Evolutionary conservation across 2,888 invertebrate species (phyloP).

Genomic region (Standfussiana lucernea): DNA sequence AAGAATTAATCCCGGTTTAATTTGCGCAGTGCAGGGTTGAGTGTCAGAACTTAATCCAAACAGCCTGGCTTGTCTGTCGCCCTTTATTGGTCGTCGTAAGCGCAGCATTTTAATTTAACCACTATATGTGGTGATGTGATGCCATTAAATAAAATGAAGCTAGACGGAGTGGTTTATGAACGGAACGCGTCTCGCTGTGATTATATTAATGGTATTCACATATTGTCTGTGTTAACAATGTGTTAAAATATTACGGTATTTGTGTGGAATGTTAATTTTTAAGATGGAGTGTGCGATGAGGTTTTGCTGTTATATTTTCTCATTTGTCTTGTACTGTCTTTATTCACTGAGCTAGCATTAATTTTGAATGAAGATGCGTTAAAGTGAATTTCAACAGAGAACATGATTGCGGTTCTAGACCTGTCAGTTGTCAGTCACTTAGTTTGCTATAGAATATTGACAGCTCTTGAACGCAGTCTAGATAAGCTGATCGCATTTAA

Average conservation of each 20-base stretch:
- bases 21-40: conserved; percentile 51
- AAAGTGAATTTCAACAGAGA: background rate
- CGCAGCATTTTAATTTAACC: conserved; percentile 62
- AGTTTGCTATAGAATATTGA: background rate
- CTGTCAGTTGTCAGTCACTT: background rate
- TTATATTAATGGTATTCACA: conserved; percentile 44
- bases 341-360: background rate
- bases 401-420: background rate
- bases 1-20: conserved; percentile 42
- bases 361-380: background rate
- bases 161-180: conserved; percentile 54
- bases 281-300: conserved; percentile 16
- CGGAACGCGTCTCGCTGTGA: conserved; percentile 35
- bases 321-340: conserved; percentile 1
- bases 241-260: conserved; percentile 48
- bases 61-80: conserved; percentile 56
- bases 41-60: conserved; percentile 71
- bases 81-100: conserved; percentile 65
- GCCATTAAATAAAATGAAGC: conserved; percentile 54
- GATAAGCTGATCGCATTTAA: background rate
- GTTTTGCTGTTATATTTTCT: conserved; percentile 1
- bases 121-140: conserved; percentile 40
- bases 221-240: conserved; percentile 56
- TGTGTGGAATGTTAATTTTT: conserved; percentile 25
- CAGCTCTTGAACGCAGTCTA: background rate